These are phyloP conservation scores for Oncorhynchus gorbuscha DNA, from an alignment of 2,113 vertebrate species.

Conservation along the genomic window DNA sequence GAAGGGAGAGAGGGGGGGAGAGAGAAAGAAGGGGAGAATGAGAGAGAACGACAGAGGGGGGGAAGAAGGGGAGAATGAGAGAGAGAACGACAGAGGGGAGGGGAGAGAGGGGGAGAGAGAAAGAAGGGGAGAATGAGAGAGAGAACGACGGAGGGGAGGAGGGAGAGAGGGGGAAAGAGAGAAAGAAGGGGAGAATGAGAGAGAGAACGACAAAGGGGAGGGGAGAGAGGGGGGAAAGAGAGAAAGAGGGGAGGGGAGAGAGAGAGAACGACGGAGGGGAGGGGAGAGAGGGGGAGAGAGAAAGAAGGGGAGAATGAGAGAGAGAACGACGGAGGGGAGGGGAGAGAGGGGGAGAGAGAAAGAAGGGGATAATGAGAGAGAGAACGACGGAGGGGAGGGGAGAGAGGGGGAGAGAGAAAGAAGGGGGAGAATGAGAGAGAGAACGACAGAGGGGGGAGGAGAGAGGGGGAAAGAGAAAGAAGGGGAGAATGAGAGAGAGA, in stretches of 20 bases:
- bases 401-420: conserved; percentile 21
- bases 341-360: neutral
- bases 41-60: conserved; percentile 10
- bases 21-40: conserved; percentile 32
- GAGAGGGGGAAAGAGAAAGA: neutral
- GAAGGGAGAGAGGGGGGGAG: conserved; percentile 15
- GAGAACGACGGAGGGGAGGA: neutral
- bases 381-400: neutral
- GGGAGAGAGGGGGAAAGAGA: conserved; percentile 18
- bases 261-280: neutral
- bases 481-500: too few relatives aligned
- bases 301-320: conserved; percentile 31
- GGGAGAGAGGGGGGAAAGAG: neutral
- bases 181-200: conserved; percentile 32
- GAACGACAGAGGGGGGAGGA: conserved; percentile 2
- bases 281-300: conserved; percentile 19
- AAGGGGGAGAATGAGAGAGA: conserved; percentile 32
- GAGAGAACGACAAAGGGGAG: conserved; percentile 11
- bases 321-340: conserved; percentile 9
- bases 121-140: too few relatives aligned
- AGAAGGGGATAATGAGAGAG: too few relatives aligned
- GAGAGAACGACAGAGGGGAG: neutral
- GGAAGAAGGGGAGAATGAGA: neutral
- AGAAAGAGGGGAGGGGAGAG: neutral
- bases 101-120: conserved; percentile 9